Evolutionary conservation across 2,888 invertebrate species (phyloP).

Genomic region (Amiota minor): DNA sequence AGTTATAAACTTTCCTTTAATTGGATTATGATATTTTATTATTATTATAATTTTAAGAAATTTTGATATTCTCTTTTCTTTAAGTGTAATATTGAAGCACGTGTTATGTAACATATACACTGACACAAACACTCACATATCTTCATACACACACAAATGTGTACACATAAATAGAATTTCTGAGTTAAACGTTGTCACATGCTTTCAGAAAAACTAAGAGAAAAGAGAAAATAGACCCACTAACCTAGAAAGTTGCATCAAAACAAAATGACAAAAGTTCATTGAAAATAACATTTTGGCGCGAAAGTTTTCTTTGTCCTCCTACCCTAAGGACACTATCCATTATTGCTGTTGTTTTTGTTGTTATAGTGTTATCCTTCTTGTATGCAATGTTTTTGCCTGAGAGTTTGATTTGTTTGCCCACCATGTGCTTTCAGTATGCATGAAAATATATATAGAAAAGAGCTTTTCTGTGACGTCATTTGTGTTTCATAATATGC

Average conservation of each 20-base stretch:
- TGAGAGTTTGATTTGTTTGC: slow-evolving; percentile 53
- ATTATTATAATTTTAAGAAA: not conserved
- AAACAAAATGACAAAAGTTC: slow-evolving; percentile 48
- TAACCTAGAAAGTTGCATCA: slow-evolving; percentile 60
- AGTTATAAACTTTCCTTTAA: not conserved
- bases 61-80: not conserved
- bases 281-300: slow-evolving; percentile 55
- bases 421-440: slow-evolving; percentile 14
- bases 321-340: slow-evolving; percentile 4
- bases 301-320: slow-evolving; percentile 51
- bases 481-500: slow-evolving; percentile 2
- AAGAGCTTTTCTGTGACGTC: slow-evolving; percentile 18
- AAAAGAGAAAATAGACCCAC: slow-evolving; percentile 43
- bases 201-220: not conserved
- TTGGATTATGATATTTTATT: not conserved
- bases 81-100: not conserved
- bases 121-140: slow-evolving; percentile 25
- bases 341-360: no score
- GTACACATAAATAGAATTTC: not conserved
- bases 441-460: not conserved
- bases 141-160: slow-evolving; percentile 26
- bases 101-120: slow-evolving; percentile 3
- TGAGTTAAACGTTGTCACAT: slow-evolving; percentile 38
- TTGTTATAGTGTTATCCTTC: no score
- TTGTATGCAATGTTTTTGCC: slow-evolving; percentile 45